These are phyloP conservation scores for Rhagonycha fulva DNA, from an alignment of 2,888 invertebrate species.

Conservation along the genomic window DNA sequence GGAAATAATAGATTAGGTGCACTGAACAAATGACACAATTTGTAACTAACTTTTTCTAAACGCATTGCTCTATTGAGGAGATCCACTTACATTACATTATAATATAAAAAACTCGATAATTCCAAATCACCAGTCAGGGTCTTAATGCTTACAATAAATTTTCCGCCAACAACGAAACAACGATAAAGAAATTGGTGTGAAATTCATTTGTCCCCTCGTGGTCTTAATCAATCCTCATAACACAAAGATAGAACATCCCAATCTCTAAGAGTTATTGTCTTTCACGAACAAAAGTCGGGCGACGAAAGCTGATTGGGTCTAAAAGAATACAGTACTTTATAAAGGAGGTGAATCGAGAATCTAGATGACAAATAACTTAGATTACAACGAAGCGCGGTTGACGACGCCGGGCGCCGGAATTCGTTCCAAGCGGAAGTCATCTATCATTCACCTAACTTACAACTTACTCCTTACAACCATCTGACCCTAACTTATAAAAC, in stretches of 20 bases:
- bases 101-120: slow-evolving; percentile 49
- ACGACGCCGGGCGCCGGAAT: slow-evolving; percentile 52
- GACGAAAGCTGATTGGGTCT: slow-evolving; percentile 52
- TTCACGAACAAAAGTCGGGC: slow-evolving; percentile 51
- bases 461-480: slow-evolving; percentile 17
- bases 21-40: slow-evolving; percentile 47
- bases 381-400: slow-evolving; percentile 49
- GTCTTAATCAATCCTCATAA: slow-evolving; percentile 55
- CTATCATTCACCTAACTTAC: slow-evolving; percentile 46
- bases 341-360: slow-evolving; percentile 53
- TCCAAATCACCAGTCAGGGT: slow-evolving; percentile 44
- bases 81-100: slow-evolving; percentile 39
- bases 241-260: slow-evolving; percentile 52
- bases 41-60: slow-evolving; percentile 38
- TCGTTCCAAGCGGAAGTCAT: slow-evolving; percentile 46
- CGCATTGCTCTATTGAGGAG: slow-evolving; percentile 10
- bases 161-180: slow-evolving; percentile 48
- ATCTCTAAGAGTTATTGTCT: slow-evolving; percentile 51
- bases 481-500: slow-evolving; percentile 32
- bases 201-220: slow-evolving; percentile 53
- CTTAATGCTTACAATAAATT: slow-evolving; percentile 50
- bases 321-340: slow-evolving; percentile 53
- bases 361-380: slow-evolving; percentile 54
- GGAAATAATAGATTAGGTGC: slow-evolving; percentile 37
- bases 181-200: slow-evolving; percentile 54